Percentiles rank a stretch among this genome's conserved stretches.
Evolutionary conservation across 2,888 invertebrate genomes (phyloP).

Genomic region (Rutpela maculata): DNA sequence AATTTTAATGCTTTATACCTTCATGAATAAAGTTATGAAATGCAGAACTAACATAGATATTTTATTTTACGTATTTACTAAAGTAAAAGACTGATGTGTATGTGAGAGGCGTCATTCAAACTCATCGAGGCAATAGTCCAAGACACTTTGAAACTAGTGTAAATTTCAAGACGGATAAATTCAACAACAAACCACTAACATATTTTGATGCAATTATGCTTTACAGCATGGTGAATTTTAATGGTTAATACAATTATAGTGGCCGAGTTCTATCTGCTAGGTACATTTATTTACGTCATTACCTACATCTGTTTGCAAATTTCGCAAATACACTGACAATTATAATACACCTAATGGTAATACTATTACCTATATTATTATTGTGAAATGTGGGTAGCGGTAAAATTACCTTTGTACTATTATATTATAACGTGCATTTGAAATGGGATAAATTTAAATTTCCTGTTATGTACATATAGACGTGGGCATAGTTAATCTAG

Average conservation of each 20-base stretch:
- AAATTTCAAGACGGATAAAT: too few species aligned
- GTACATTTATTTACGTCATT: constrained; percentile 11
- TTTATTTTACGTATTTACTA: too few species aligned
- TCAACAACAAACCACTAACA: too few species aligned
- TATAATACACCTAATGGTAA: background rate
- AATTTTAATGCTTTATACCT: too few species aligned
- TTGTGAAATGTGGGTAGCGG: background rate
- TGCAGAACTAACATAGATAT: too few species aligned
- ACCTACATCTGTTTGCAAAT: constrained; percentile 5
- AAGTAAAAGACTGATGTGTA: too few species aligned
- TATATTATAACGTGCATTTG: background rate
- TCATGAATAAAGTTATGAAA: too few species aligned
- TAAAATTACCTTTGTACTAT: background rate
- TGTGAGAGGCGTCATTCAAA: too few species aligned
- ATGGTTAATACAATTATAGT: background rate
- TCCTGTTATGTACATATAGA: background rate
- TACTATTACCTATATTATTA: background rate
- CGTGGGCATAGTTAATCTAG: background rate
- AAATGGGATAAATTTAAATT: background rate
- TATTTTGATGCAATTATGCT: background rate
- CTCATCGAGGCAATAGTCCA: too few species aligned
- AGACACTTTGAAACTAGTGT: too few species aligned
- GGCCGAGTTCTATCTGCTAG: background rate
- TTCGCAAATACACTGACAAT: background rate
- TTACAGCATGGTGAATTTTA: background rate